A percentile compares a stretch with the other conserved stretches of the same genome.
Conservation (phyloP, 1,140 invertebrate species). For the Leptinotarsa undecemlineata region DNA sequence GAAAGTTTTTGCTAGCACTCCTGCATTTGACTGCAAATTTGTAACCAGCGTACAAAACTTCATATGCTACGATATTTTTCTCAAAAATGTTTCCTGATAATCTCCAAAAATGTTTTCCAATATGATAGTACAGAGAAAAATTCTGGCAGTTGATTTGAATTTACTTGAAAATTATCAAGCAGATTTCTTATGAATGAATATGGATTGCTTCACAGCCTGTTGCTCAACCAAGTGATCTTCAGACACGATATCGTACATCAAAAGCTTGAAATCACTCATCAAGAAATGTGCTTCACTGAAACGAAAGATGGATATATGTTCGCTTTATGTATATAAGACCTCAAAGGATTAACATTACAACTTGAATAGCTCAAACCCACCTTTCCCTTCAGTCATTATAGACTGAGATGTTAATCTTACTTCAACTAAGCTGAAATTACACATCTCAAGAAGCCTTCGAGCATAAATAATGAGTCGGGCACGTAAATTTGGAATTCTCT, state of each 20-base stretch:
- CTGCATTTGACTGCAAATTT: too few relatives aligned
- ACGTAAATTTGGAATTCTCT: conserved; percentile 52
- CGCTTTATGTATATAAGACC: conserved; percentile 25
- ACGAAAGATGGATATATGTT: conserved; percentile 20
- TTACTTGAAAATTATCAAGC: too few relatives aligned
- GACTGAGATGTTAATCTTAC: conserved; percentile 46
- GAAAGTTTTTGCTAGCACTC: too few relatives aligned
- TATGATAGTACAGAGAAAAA: too few relatives aligned
- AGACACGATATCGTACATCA: not conserved
- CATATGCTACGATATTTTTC: too few relatives aligned
- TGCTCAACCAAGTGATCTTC: too few relatives aligned
- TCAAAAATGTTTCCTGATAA: too few relatives aligned
- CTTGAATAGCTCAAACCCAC: conserved; percentile 20
- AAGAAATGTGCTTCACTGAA: conserved; percentile 19
- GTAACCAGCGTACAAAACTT: too few relatives aligned
- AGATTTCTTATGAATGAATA: too few relatives aligned
- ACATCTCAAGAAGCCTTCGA: conserved; percentile 52
- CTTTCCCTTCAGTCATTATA: conserved; percentile 29
- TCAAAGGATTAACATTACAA: conserved; percentile 28
- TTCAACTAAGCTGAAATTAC: conserved; percentile 47
- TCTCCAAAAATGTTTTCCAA: too few relatives aligned
- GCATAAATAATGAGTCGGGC: conserved; percentile 51
- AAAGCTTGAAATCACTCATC: conserved; percentile 18
- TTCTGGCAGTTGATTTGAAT: too few relatives aligned
- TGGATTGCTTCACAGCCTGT: too few relatives aligned